Percentiles rank a stretch among this genome's conserved stretches.
phyloP scores from a whole-genome alignment of 92 coral and sea anemone genomes.

The Desmophyllum pertusum region DNA sequence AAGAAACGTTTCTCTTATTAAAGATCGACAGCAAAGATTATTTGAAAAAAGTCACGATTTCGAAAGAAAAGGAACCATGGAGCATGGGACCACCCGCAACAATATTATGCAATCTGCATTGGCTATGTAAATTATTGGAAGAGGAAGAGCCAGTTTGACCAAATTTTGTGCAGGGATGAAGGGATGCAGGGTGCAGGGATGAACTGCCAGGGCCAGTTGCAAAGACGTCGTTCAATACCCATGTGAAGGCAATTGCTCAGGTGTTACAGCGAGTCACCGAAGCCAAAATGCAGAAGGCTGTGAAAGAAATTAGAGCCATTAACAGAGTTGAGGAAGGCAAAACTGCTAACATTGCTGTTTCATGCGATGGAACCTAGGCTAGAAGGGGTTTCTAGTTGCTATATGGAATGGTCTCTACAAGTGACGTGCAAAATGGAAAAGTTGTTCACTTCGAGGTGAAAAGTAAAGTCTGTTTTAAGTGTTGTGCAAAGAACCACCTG shows the following conservation, averaged over 20 bases:
- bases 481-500: conserved; percentile 44
- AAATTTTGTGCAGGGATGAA: conserved; percentile 53
- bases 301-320: conserved; percentile 26
- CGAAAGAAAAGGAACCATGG: too few relatives aligned
- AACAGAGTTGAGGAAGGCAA: conserved; percentile 19
- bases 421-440: conserved; percentile 52
- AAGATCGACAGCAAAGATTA: too few relatives aligned
- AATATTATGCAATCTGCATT: too few relatives aligned
- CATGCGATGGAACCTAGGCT: conserved; percentile 62
- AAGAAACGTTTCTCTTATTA: too few relatives aligned
- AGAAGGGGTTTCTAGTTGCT: conserved; percentile 62
- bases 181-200: too few relatives aligned
- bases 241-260: conserved; percentile 34
- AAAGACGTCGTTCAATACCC: conserved; percentile 28
- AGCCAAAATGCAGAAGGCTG: conserved; percentile 61
- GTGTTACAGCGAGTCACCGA: conserved; percentile 47
- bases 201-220: conserved; percentile 56
- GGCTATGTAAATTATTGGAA: conserved; percentile 47
- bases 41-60: too few relatives aligned
- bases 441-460: conserved; percentile 54
- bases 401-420: conserved; percentile 54
- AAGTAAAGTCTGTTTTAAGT: conserved; percentile 53
- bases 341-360: conserved; percentile 12
- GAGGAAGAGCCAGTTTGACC: conserved; percentile 54
- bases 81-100: too few relatives aligned